Evolutionary conservation across 2,888 invertebrate species (phyloP).

Genomic region (Leptothorax acervorum): DNA sequence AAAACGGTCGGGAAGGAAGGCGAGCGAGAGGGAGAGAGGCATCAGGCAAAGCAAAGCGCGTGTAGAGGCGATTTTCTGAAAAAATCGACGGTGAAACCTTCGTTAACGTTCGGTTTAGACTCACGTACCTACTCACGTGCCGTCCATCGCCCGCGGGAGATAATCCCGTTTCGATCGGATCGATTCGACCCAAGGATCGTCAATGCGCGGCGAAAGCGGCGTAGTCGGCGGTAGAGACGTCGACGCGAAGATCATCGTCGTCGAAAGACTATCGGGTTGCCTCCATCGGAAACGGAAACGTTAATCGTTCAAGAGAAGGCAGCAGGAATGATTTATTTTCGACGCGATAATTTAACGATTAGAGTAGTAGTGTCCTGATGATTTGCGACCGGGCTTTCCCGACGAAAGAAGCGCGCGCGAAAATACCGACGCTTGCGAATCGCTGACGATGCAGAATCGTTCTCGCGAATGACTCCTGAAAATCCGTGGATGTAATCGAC

Average conservation of each 20-base stretch:
- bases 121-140: conserved; percentile 16
- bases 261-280: not conserved
- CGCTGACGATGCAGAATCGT: conserved; percentile 17
- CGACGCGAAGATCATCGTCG: not conserved
- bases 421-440: conserved; percentile 10
- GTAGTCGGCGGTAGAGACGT: not conserved
- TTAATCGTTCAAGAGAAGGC: not conserved
- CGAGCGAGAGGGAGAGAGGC: conserved; percentile 14
- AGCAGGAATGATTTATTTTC: not conserved
- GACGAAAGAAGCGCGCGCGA: not conserved
- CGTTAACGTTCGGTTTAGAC: conserved; percentile 72
- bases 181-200: conserved; percentile 60
- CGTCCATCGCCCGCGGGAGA: conserved; percentile 63
- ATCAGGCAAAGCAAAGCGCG: conserved; percentile 47
- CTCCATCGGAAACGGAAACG: not conserved
- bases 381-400: not conserved
- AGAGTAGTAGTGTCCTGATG: not conserved
- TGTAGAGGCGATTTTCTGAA: conserved; percentile 69
- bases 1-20: conserved; percentile 35
- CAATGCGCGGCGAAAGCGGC: conserved; percentile 41
- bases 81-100: conserved; percentile 73
- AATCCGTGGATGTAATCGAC: not conserved
- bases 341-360: not conserved
- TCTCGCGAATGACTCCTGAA: conserved; percentile 44
- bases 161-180: conserved; percentile 51